Conservation (phyloP, 2,797 vertebrate species). For the Adelosebastes latens region DNA sequence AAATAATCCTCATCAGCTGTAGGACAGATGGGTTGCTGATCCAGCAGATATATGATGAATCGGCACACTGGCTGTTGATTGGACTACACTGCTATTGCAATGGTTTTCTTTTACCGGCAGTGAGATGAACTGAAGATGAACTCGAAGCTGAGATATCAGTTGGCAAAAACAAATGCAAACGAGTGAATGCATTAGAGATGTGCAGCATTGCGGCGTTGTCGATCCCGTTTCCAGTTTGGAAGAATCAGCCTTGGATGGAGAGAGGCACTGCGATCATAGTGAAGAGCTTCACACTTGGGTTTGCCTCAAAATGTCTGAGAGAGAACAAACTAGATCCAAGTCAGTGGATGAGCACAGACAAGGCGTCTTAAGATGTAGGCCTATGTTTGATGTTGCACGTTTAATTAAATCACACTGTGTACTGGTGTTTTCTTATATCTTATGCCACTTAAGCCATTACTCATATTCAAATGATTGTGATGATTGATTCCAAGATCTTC, state of each 20-base stretch:
- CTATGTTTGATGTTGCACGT: background rate
- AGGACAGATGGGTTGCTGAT: conserved; percentile 18
- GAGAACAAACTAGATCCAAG: background rate
- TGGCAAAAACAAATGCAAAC: conserved; percentile 17
- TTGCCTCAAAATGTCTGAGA: background rate
- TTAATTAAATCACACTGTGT: background rate
- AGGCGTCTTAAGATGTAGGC: background rate
- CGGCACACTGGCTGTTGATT: background rate
- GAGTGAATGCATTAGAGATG: conserved; percentile 1
- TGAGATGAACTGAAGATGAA: background rate
- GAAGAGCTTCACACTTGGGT: background rate
- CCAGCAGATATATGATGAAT: conserved; percentile 4
- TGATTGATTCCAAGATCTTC: background rate
- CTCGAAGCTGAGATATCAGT: background rate
- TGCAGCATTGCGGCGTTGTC: background rate
- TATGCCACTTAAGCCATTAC: background rate
- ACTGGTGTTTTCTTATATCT: background rate
- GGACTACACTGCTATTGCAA: background rate
- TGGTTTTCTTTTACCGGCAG: background rate
- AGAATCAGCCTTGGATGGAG: background rate
- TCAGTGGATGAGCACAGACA: background rate
- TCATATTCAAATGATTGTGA: background rate
- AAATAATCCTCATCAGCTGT: conserved; percentile 15
- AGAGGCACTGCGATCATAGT: background rate
- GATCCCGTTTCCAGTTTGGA: conserved; percentile 16